Base-by-base conservation (phyloP, 2,113 vertebrate genomes). In the Polyodon spathula region DNA sequence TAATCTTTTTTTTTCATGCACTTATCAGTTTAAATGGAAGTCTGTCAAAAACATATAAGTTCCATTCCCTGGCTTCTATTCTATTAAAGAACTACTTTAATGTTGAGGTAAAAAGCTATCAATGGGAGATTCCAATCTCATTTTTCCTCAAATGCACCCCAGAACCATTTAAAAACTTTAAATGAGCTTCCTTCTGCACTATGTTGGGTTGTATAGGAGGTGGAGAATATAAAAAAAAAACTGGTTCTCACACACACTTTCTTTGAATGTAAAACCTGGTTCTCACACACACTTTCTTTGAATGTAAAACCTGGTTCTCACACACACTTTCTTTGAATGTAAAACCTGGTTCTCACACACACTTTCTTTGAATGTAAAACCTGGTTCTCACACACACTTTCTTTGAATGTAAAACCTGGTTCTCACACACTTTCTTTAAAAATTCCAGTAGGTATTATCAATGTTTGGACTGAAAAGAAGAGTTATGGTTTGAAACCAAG, bases 171-270 rank as follows among this genome's bases (percentile, higher is more conserved):
- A 41, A 41, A n/a, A 43, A 43, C 15, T 52, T 43, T 15, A 51
- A 27, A 37, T n/a, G 40, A 60, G 37, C 37, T 14, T 17, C 53
- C n/a, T 15, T 50, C 37, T 17, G 5, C 11, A 6, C 52, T 54
- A 41, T 41, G 41, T n/a, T 11, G 42, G 43, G 6, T n/a, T 54
- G 43, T 59, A 58, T 53, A 53, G 17, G 37, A 42, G 54, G 56
- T 37, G 17, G 8, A 54, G 41, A 50, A 42, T 43, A 12, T 37
- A 39, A 52, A 42, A 53, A 61, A 17, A 64, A 59, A 64, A 37
- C 9, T 50, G 7, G 46, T 50, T 14, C 46, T n/a, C 6, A n/a
- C n/a, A n/a, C n/a, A n/a, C n/a, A n/a, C n/a, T n/a, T n/a, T n/a
- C n/a, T n/a, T n/a, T n/a, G n/a, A n/a, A n/a, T n/a, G n/a, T n/a